Percentiles rank a stretch among this genome's conserved stretches.
Evolutionary conservation across 2,888 invertebrate genomes (phyloP).

Genomic region (Vanessa cardui): DNA sequence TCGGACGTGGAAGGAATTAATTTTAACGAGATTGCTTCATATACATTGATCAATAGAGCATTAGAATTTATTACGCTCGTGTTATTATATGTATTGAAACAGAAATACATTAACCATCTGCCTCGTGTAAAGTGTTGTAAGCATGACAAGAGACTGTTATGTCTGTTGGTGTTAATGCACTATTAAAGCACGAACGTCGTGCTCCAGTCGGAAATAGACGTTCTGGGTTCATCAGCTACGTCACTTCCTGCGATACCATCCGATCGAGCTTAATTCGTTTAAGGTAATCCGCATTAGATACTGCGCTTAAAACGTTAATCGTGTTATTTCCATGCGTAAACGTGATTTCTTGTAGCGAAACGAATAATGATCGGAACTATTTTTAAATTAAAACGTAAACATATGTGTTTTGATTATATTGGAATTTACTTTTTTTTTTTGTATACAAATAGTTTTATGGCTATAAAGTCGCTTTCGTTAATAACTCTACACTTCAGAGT

Average conservation of each 20-base stretch:
- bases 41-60: background rate
- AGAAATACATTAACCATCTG: constrained; percentile 6
- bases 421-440: background rate
- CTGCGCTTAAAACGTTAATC: background rate
- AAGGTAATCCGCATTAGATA: constrained; percentile 10
- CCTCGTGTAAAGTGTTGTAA: background rate
- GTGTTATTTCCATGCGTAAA: constrained; percentile 3
- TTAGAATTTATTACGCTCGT: background rate
- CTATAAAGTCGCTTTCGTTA: constrained; percentile 14
- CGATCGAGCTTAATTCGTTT: constrained; percentile 14
- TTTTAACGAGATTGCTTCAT: background rate
- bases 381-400: too few relatives aligned
- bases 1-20: too few relatives aligned
- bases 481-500: constrained; percentile 7
- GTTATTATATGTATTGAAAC: background rate
- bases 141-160: background rate
- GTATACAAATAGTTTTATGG: background rate
- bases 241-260: constrained; percentile 30
- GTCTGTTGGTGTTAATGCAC: constrained; percentile 9
- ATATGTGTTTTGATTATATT: too few relatives aligned
- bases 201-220: constrained; percentile 21
- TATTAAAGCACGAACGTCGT: constrained; percentile 12
- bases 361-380: too few relatives aligned
- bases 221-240: constrained; percentile 3
- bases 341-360: constrained; percentile 1